These are phyloP conservation scores for Ischnura elegans DNA, from an alignment of 2,888 invertebrate genomes.

Conservation along the genomic window DNA sequence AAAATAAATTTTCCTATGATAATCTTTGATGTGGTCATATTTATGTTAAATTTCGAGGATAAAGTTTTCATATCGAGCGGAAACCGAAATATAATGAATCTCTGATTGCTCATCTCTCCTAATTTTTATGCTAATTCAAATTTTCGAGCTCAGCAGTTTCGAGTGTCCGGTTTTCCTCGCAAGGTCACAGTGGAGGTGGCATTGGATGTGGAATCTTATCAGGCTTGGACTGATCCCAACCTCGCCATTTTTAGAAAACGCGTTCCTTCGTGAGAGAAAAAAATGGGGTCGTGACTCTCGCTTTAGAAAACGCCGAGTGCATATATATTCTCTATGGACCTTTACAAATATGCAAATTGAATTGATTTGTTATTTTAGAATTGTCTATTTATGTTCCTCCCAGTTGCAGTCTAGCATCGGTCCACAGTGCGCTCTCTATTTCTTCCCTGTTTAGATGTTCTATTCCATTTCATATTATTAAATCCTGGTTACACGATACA, in stretches of 20 bases:
- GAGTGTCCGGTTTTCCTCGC: not conserved
- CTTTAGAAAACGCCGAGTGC: not conserved
- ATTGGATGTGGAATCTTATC: constrained; percentile 10
- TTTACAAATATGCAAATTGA: too few relatives aligned
- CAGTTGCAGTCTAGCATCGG: too few relatives aligned
- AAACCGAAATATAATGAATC: constrained; percentile 7
- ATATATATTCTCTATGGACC: too few relatives aligned
- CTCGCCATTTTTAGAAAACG: not conserved
- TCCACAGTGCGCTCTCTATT: too few relatives aligned
- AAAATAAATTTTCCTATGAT: not conserved
- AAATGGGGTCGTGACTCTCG: not conserved
- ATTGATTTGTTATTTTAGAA: too few relatives aligned
- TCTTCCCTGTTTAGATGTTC: too few relatives aligned
- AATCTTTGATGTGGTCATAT: not conserved
- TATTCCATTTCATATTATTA: too few relatives aligned
- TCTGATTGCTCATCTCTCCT: not conserved
- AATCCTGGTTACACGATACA: too few relatives aligned
- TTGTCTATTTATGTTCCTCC: too few relatives aligned
- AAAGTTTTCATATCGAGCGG: not conserved
- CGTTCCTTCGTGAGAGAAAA: not conserved
- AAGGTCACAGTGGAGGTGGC: not conserved
- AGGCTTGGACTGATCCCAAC: not conserved
- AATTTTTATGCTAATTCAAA: not conserved
- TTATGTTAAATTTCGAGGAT: not conserved
- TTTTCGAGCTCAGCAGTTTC: not conserved